Base-by-base conservation (phyloP, 2,797 vertebrate species). In the Arremon aurantiirostris region DNA sequence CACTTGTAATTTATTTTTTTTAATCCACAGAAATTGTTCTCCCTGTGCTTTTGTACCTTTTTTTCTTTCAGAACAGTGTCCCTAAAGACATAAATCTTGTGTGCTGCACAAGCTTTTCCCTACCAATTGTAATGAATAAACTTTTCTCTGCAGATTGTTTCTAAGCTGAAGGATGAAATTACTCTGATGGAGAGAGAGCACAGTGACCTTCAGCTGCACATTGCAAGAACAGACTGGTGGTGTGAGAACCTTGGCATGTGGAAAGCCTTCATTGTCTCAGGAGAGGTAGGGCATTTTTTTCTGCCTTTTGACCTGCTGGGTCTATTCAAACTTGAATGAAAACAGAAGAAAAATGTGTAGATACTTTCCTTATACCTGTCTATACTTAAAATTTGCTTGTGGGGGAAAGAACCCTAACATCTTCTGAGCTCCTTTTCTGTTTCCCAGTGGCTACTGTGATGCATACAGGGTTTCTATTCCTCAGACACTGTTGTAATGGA, bases 211-310 rank as follows among this genome's bases (percentile, higher is more conserved):
- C 98, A 99, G 97, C 97, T 99, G 68, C 99, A 99, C 91, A 99
- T 99, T 97, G 98, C 97, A 12, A 98, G 99, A 88, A 99, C 99
- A 3, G 99, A 99, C 87, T 99, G 99, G 98, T 99, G 99, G 99
- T 99, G 99, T 97, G 99, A 99, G 95, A 99, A 99, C 92, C 98
- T 99, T 35, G 99, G 99, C 24, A 97, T 98, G 97, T 99, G 99
- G 99, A 99, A 98, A 95, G 99, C 99, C 8, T 93, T 98, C 28
- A 98, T 99, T 76, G 98, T 98, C 77, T 97, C 97, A 49, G 98
- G 98, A 12, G 99, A 99, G 98, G 99, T 99, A 95, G 76, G 88
- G 14, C 10, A 12, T 6, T 42, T 82, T 78, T 71, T 42, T 37
- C 16, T n/a, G 16, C 12, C n/a, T 72, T 53, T 92, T 71, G 64